Conservation (phyloP, 2,797 vertebrate species). For the Sus cebifrons region DNA sequence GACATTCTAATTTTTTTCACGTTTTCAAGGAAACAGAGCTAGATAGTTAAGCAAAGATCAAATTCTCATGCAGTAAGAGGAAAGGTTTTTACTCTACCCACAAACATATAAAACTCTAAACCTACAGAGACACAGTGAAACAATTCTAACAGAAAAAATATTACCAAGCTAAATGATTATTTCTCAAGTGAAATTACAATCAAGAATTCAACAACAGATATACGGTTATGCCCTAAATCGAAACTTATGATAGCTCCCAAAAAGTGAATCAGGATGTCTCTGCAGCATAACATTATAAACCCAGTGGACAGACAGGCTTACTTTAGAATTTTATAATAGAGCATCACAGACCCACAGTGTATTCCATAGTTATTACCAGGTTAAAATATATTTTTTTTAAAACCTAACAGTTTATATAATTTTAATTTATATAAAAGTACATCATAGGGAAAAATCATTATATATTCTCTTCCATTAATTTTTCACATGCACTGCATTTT, state of each 20-base stretch:
- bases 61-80: background rate
- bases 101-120: conserved; percentile 2
- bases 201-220: conserved; percentile 10
- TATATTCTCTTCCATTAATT: conserved; percentile 19
- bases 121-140: background rate
- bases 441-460: background rate
- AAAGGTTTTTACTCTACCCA: background rate
- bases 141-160: conserved; percentile 25
- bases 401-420: conserved; percentile 11
- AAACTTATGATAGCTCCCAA: background rate
- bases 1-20: background rate
- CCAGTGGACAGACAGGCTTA: background rate
- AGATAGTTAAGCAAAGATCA: background rate
- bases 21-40: background rate
- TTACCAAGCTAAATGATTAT: background rate
- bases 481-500: background rate
- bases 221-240: background rate
- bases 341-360: background rate
- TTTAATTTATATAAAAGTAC: conserved; percentile 3
- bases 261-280: background rate
- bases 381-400: conserved; percentile 27
- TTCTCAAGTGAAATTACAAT: conserved; percentile 29
- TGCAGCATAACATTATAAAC: background rate
- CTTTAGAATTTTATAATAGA: background rate
- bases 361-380: background rate